A percentile compares a stretch with the other conserved stretches of the same genome.
Conservation (phyloP, 2,113 vertebrate species). For the Chionodraco myersi region DNA sequence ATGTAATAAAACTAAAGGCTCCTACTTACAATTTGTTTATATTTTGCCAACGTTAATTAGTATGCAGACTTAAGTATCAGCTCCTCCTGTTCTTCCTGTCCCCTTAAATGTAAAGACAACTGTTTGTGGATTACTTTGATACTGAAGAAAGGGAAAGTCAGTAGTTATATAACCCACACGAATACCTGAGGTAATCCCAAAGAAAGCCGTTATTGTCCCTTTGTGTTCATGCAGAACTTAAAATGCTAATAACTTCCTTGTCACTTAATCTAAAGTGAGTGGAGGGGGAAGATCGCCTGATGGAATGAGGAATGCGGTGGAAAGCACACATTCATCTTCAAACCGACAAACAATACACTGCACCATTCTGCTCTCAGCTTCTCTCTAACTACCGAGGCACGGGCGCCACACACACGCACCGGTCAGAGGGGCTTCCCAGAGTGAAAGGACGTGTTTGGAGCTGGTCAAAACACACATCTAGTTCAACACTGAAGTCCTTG, state of each 20-base stretch:
- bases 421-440: constrained; percentile 32
- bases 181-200: background rate
- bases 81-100: background rate
- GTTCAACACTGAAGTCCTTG: constrained; percentile 43
- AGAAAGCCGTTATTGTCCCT: too few species aligned
- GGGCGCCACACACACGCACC: background rate
- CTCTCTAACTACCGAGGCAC: too few species aligned
- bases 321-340: too few species aligned
- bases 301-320: background rate
- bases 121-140: background rate
- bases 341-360: background rate
- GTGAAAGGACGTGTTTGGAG: constrained; percentile 52
- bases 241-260: background rate
- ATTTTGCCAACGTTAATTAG: background rate
- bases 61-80: background rate
- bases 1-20: too few species aligned
- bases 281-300: background rate
- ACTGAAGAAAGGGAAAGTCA: background rate
- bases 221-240: too few species aligned
- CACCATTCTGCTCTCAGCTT: background rate
- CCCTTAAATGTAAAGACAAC: background rate
- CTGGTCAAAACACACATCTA: constrained; percentile 56
- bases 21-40: background rate
- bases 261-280: background rate
- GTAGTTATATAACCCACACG: background rate